Percentiles rank a stretch among this genome's conserved stretches.
phyloP scores from a whole-genome alignment of 2,888 invertebrate species.

The Tromatobia lineatoria region DNA sequence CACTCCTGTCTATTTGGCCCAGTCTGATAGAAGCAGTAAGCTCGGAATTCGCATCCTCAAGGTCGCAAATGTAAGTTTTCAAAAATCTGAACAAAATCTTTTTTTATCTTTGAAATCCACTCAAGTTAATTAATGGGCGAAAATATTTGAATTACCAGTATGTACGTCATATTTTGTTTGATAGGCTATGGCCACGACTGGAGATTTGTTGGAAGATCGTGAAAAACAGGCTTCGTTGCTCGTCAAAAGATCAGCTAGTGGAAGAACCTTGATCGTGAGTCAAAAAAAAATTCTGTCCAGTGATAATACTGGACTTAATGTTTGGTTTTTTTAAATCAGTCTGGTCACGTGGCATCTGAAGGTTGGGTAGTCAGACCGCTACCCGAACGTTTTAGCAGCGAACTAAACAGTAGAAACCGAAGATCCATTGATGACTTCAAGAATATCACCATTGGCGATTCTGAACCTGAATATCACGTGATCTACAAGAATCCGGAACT shows the following conservation, averaged over 20 bases:
- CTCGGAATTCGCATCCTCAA: slow-evolving; percentile 25
- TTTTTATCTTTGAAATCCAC: too few species aligned
- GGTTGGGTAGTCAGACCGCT: slow-evolving; percentile 48
- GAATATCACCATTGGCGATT: background rate
- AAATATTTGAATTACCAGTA: background rate
- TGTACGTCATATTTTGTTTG: background rate
- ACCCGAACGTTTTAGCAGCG: slow-evolving; percentile 51
- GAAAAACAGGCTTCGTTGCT: slow-evolving; percentile 43
- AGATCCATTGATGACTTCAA: slow-evolving; percentile 19
- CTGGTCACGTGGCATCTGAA: slow-evolving; percentile 26
- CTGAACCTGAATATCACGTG: slow-evolving; percentile 56
- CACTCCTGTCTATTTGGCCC: slow-evolving; percentile 60
- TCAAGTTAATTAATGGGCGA: background rate
- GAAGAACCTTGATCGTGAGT: slow-evolving; percentile 42
- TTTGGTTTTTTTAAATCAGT: slow-evolving; percentile 25
- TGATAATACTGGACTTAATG: background rate
- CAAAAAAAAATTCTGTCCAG: background rate
- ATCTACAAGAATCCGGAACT: slow-evolving; percentile 48
- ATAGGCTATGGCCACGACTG: slow-evolving; percentile 45
- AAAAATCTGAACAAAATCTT: background rate
- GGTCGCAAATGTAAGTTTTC: slow-evolving; percentile 9
- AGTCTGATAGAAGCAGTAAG: background rate
- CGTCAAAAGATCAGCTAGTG: slow-evolving; percentile 34
- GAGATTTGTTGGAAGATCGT: slow-evolving; percentile 45
- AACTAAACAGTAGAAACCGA: background rate